Percentiles rank a stretch among this genome's conserved stretches.
Evolutionary conservation across 2,797 vertebrate genomes (phyloP).

Genomic region (Emys orbicularis): DNA sequence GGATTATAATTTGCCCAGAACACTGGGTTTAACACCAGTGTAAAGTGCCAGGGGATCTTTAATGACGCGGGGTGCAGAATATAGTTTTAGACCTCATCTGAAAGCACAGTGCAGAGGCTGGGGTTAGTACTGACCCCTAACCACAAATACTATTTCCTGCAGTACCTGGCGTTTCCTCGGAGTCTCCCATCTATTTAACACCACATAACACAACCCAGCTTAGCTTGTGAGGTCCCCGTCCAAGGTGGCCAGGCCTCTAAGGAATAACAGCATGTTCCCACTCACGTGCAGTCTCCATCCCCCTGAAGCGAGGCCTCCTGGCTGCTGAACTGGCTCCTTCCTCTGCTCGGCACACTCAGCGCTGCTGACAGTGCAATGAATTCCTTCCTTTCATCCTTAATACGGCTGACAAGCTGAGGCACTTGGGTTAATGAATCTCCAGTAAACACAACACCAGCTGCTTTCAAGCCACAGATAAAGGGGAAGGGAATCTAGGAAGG

Average conservation of each 20-base stretch:
- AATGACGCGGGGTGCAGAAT: conserved; percentile 25
- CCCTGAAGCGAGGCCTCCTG: not conserved
- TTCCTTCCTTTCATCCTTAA: not conserved
- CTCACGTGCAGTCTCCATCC: not conserved
- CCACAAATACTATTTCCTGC: not conserved
- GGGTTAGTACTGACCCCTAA: not conserved
- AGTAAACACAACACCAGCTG: not conserved
- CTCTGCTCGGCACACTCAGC: not conserved
- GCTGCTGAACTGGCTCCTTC: conserved; percentile 14
- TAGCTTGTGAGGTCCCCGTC: not conserved
- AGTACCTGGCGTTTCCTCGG: not conserved
- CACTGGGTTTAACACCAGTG: not conserved
- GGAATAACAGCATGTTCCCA: not conserved
- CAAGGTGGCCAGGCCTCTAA: not conserved
- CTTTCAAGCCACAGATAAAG: conserved; percentile 8
- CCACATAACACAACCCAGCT: not conserved
- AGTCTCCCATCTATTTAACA: not conserved
- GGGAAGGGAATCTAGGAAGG: not conserved
- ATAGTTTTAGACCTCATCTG: conserved; percentile 56
- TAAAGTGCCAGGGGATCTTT: conserved; percentile 34
- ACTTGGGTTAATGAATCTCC: conserved; percentile 32
- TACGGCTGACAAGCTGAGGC: conserved; percentile 47
- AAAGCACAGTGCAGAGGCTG: not conserved
- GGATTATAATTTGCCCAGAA: conserved; percentile 43
- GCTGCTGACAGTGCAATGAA: not conserved